Evolutionary conservation across 2,797 vertebrate genomes (phyloP).

Genomic region (Scyliorhinus canicula): DNA sequence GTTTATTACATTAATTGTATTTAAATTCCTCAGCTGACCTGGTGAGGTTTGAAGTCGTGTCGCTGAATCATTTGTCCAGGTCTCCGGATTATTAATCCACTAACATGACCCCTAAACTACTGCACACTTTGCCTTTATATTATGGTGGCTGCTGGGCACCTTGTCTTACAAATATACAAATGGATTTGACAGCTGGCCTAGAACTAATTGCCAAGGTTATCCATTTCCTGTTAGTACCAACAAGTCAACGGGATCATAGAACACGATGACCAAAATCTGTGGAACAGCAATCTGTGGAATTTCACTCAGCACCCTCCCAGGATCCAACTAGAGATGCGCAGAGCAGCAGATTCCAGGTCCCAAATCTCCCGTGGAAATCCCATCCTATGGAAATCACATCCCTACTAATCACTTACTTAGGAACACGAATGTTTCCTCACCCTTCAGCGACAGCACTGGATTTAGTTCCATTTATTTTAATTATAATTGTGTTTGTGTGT

Average conservation of each 20-base stretch:
- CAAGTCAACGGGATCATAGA: background rate
- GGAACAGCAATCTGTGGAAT: too few relatives aligned
- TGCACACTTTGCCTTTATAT: background rate
- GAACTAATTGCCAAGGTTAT: background rate
- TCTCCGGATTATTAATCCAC: too few relatives aligned
- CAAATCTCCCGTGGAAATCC: background rate
- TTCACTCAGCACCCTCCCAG: background rate
- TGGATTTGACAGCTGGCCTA: background rate
- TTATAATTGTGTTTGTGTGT: background rate
- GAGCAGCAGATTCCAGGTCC: background rate
- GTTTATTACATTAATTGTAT: too few relatives aligned
- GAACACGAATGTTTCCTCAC: background rate
- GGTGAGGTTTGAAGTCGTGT: too few relatives aligned
- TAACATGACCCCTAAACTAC: too few relatives aligned
- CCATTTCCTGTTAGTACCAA: background rate
- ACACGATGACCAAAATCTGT: background rate
- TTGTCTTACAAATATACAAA: background rate
- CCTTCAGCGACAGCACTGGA: background rate
- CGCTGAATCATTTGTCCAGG: too few relatives aligned
- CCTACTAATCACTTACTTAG: background rate
- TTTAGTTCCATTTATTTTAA: background rate
- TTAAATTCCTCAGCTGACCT: too few relatives aligned
- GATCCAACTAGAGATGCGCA: background rate
- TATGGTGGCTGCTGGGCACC: background rate
- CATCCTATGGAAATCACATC: too few relatives aligned